Evolutionary conservation across 2,888 invertebrate species (phyloP), one percentile per base, ranked within the genome.

Genomic region (Anoplius nigerrimus): DNA sequence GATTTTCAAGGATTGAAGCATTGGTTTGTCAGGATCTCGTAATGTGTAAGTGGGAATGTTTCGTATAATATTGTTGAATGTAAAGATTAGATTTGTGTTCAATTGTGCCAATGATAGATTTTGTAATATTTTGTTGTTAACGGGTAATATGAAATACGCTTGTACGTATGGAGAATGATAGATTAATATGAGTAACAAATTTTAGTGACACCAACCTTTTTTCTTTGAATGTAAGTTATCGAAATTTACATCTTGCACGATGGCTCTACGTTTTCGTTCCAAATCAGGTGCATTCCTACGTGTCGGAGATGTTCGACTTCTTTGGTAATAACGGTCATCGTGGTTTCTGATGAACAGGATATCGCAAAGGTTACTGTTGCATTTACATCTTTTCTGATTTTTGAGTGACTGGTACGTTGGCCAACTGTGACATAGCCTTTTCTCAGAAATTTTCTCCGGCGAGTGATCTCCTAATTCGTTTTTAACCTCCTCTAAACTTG

Each of bases 381-480:
- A 63, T 3, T 74, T 59, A 0, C 21, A 42, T 15, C 61, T 69
- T 20, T 43, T 60, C 0, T 24, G 56, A 22, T 22, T 16, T 18
- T 18, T 61, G 3, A 20, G 45, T 15, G 68, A 71, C 15, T 61
- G 60, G 46, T 71, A 75, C 20, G 63, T 67, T 1, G 84, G 82
- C 84, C 84, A 86, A 62, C 83, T 84, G 16, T 75, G 68, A 42
- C 74, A 75, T 1, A 72, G 66, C 61, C 64, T 79, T 15, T 70
- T 53, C 22, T 22, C 6, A 11, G 43, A 20, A 5, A 61, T 4
- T 11, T 55, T 68, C 13, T 5, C 21, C 2, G 76, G 68, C 0
- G 81, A 75, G 3, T 55, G 46, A 34, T 82, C 79, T 3, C 45
- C 53, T 22, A 85, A 60, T 22, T 82, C 80, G 16, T 67, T 60